Evolutionary conservation across 2,113 vertebrate species (phyloP), one percentile per base, ranked within the genome.

Genomic region (Trematomus loennbergii): DNA sequence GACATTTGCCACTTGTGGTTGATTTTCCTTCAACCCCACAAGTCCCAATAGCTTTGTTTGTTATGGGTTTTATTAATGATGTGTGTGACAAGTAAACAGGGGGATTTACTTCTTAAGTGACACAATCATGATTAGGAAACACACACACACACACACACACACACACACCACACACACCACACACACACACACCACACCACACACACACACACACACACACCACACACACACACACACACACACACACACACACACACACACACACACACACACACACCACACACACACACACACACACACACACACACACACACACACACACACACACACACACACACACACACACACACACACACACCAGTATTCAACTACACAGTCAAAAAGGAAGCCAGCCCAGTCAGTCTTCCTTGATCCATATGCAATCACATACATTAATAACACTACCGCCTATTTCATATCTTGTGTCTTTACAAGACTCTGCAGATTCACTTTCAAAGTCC

Each of bases 91-190:
- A 3, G 60, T 12, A 58, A 9, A 13, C 29, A 29, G 29, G 29
- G 67, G 87, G 87, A 92, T 90, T 91, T 88, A 83, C 33, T 75
- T 72, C 89, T 90, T 91, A 89, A 90, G 83, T 84, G 84, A 87
- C 75, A 76, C 72, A 58, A 52, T 58, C 22, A 5, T 86, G 88
- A 93, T 91, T 88, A 88, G 79, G 68, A 88, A 71, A 53, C 62
- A 20, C 22, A 57, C 36, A 48, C 54, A 25, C 20, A 57, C 11
- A 57, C 11, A 57, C 33, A 45, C 59, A 61, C 59, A 40, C 17
- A 60, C 12, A n/a, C 10, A 74, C 63, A 76, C 29, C 43, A 63
- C 60, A 3, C 40, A 22, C 10, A 5, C 40, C 52, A 71, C 71
- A 64, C 17, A 50, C 46, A 45, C 59, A 62, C 60, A 43, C 10